Evolutionary conservation across 2,888 invertebrate genomes (phyloP).

Genomic region (Pinctada fucata): DNA sequence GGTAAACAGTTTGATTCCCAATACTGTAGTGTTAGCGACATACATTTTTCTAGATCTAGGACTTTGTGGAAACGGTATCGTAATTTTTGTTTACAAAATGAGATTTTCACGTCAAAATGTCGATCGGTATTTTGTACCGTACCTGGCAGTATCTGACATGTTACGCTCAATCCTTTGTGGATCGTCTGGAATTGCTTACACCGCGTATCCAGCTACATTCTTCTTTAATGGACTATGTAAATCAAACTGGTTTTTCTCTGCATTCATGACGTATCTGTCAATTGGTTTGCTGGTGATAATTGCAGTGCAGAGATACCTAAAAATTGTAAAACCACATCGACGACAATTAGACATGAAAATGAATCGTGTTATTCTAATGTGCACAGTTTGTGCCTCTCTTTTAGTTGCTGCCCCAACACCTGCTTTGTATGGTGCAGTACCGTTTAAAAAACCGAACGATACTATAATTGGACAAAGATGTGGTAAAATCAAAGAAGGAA

Average conservation of each 20-base stretch:
- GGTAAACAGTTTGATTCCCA: neutral
- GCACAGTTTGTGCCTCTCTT: neutral
- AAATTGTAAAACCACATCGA: neutral
- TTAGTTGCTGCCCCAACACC: slow-evolving; percentile 5
- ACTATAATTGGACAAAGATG: slow-evolving; percentile 18
- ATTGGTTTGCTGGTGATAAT: slow-evolving; percentile 5
- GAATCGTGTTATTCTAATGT: neutral
- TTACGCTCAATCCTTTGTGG: neutral
- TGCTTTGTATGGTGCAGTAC: slow-evolving; percentile 20
- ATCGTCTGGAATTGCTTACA: neutral
- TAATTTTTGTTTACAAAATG: slow-evolving; percentile 15
- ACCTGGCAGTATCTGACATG: slow-evolving; percentile 12
- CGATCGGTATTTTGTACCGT: slow-evolving; percentile 24
- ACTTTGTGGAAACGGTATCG: slow-evolving; percentile 15
- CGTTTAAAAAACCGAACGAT: neutral
- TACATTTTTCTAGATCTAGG: slow-evolving; percentile 14
- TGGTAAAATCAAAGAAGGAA: slow-evolving; percentile 10
- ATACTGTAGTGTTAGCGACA: neutral
- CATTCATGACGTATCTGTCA: neutral
- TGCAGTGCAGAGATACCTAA: slow-evolving; percentile 17
- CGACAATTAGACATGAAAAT: slow-evolving; percentile 3
- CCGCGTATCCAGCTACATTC: slow-evolving; percentile 4
- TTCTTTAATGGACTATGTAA: slow-evolving; percentile 7
- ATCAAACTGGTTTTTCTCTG: slow-evolving; percentile 17
- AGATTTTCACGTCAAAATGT: neutral